Percentiles rank a stretch among this genome's conserved stretches.
These are phyloP conservation scores for Knipowitschia caucasica DNA, from an alignment of 2,797 vertebrate genomes.

Conservation along the genomic window DNA sequence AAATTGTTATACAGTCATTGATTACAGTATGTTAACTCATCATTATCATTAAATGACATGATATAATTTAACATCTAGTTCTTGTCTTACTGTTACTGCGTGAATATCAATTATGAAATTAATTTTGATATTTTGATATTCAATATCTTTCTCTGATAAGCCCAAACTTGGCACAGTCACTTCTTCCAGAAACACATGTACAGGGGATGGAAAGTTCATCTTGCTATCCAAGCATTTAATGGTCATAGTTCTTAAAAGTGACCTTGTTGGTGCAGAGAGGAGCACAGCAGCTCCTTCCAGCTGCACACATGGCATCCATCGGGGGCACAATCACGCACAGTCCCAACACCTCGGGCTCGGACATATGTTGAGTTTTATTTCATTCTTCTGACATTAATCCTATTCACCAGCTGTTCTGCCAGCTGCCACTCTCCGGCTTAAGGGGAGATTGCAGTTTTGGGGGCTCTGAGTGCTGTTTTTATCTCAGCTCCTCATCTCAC, in stretches of 20 bases:
- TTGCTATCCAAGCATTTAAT: slow-evolving; percentile 85
- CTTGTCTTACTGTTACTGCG: slow-evolving; percentile 72
- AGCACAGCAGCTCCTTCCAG: slow-evolving; percentile 91
- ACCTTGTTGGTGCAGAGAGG: slow-evolving; percentile 91
- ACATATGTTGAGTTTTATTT: slow-evolving; percentile 99
- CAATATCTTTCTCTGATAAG: too few relatives aligned
- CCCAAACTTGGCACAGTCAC: slow-evolving; percentile 2
- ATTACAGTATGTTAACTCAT: slow-evolving; percentile 96
- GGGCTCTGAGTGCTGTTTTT: slow-evolving; percentile 84
- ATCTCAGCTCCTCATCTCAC: slow-evolving; percentile 80
- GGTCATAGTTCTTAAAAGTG: slow-evolving; percentile 92
- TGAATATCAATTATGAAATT: slow-evolving; percentile 28
- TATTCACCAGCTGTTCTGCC: slow-evolving; percentile 99
- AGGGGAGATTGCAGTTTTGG: slow-evolving; percentile 96
- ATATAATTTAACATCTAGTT: slow-evolving; percentile 88
- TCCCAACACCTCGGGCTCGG: slow-evolving; percentile 98
- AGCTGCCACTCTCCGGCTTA: slow-evolving; percentile 98
- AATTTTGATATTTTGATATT: neutral
- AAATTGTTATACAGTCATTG: slow-evolving; percentile 99
- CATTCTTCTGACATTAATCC: slow-evolving; percentile 99
- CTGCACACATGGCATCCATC: slow-evolving; percentile 98
- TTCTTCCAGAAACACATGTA: slow-evolving; percentile 53
- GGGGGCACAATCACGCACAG: slow-evolving; percentile 96
- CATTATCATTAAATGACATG: slow-evolving; percentile 98
- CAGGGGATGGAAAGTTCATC: slow-evolving; percentile 80